Base-by-base conservation (phyloP, 2,113 vertebrate genomes). In the Strix aluco region DNA sequence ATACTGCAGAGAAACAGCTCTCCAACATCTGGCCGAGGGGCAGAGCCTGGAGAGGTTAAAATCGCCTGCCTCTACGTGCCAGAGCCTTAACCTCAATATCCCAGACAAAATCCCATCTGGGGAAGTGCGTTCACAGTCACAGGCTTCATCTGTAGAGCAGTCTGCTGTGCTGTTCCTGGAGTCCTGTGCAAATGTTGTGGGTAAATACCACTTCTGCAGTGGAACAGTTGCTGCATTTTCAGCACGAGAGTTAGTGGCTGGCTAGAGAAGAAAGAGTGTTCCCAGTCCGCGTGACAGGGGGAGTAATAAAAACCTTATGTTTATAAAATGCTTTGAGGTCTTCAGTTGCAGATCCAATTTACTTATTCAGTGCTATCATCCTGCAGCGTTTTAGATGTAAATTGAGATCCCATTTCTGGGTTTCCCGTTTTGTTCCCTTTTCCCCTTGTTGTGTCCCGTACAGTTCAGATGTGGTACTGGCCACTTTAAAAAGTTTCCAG, bases 231-330 rank as follows among this genome's bases (percentile, higher is more conserved):
- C 85, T 89, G 71, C 0, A 0, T 72, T 86, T 81, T 36, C 70
- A 65, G 86, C 92, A 69, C 9, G 0, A 92, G 90, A 81, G 69
- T 10, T 55, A 23, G 58, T 5, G 62, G 57, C 94, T 94, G 96
- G 91, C 86, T 87, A 1, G 10, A 95, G 92, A 94, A 94, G 78
- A 94, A 96, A 95, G 95, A 90, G 61, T 5, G 7, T 57, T 57
- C 75, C 69, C 4, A 1, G 65, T 88, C 88, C 59, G 51, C 25
- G 57, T 92, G 94, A 58, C 65, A 65, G 69, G 77, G 75, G 49
- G 11, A 4, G 40, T 84, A 91, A 97, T 94, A 36, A 92, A 38
- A 96, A 36, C 94, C 92, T 85, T 15, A 20, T 97, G 93, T 36
- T 30, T 29, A 9, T 52, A 10, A 46, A 90, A 67, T 58, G 69